Percentiles rank a stretch among this genome's conserved stretches.
These are phyloP conservation scores for Cyprinodon tularosa DNA, from an alignment of 2,113 vertebrate genomes.

Conservation along the genomic window DNA sequence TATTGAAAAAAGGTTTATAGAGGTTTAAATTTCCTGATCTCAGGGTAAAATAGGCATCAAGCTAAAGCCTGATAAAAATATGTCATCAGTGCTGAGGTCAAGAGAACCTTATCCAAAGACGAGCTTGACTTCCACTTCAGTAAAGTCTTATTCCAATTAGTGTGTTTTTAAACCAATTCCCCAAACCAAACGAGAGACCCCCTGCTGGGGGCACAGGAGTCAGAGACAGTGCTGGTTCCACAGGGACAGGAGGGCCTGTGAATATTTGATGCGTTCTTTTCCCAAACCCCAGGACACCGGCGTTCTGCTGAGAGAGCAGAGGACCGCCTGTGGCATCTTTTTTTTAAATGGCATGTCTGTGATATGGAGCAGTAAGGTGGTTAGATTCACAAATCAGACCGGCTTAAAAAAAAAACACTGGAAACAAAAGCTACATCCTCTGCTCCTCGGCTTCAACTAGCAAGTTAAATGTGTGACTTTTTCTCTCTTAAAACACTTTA, in stretches of 20 bases:
- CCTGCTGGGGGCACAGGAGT: slow-evolving; percentile 24
- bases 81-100: slow-evolving; percentile 27
- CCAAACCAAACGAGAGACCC: slow-evolving; percentile 8
- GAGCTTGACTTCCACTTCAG: background rate
- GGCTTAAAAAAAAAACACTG: too few species aligned
- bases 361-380: background rate
- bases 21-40: too few species aligned
- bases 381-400: too few species aligned
- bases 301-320: slow-evolving; percentile 1
- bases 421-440: too few species aligned
- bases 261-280: slow-evolving; percentile 61
- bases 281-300: slow-evolving; percentile 24
- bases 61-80: background rate
- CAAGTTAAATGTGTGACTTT: too few species aligned
- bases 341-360: slow-evolving; percentile 10
- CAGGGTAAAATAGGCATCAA: background rate
- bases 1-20: too few species aligned
- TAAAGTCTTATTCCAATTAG: background rate
- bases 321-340: slow-evolving; percentile 8
- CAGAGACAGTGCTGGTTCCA: slow-evolving; percentile 1
- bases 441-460: too few species aligned
- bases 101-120: background rate
- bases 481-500: too few species aligned
- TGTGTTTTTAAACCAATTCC: slow-evolving; percentile 1
- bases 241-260: slow-evolving; percentile 36